Base-by-base conservation (phyloP, 2,113 vertebrate genomes). In the Oophaga pumilio region DNA sequence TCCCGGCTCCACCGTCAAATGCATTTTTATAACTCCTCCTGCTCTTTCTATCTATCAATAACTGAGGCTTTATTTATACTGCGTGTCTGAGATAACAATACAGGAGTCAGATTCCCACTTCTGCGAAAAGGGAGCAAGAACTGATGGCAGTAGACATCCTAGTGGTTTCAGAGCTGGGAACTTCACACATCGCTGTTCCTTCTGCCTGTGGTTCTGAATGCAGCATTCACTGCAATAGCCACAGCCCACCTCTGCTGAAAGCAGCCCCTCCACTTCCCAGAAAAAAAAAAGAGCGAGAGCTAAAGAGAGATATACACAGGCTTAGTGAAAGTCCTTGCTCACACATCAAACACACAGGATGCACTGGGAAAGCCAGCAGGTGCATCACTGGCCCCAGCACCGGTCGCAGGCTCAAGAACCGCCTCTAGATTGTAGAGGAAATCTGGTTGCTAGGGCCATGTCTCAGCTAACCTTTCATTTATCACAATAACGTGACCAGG, bases 1-100 rank as follows among this genome's bases (percentile, higher is more conserved):
- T 92, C 92, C 59, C 74, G 89, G 90, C 90, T 74, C 71, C 71
- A 89, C 90, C 91, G 76, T 88, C 90, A 90, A 89, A 89, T 22
- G 88, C 88, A 79, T 89, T 26, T 88, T 89, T 89, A 91, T 91
- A 94, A 95, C 92, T 95, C 91, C 87, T 90, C 88, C 89, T 17
- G 59, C 89, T 93, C 89, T 91, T 90, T 91, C 91, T 90, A 90
- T 82, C 90, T 90, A 90, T 91, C 91, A 83, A 92, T 92, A 89
- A 89, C 57, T 87, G 90, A 92, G 88, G 93, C 92, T 18, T 87
- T 76, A 88, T 69, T 83, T 60, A 87, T 90, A 91, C 73, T 86
- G 86, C 83, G 78, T 74, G 85, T 88, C 92, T 84, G 0, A 60
- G 85, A 90, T 0, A 89, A 89, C 91, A 87, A 86, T 85, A 89